Percentiles rank a stretch among this genome's conserved stretches.
Evolutionary conservation across 2,797 vertebrate species (phyloP).

Genomic region (Apogon talboti): DNA sequence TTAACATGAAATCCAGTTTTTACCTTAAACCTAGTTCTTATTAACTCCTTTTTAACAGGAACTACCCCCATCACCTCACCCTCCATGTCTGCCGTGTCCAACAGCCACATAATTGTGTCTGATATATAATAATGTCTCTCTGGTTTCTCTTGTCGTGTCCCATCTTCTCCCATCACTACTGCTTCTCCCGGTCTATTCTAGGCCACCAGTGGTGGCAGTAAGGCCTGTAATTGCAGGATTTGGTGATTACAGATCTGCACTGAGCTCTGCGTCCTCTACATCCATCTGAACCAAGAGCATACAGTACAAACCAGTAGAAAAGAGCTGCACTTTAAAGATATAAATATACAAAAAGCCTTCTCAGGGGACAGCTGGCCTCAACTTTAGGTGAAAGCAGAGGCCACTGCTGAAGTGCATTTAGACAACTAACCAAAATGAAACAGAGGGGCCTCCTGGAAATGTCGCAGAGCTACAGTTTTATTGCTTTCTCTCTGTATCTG

Average conservation of each 20-base stretch:
- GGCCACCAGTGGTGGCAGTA: conserved; percentile 69
- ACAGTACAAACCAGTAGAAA: conserved; percentile 34
- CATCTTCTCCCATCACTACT: conserved; percentile 52
- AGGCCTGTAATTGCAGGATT: conserved; percentile 78
- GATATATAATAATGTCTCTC: conserved; percentile 72
- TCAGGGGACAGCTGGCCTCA: conserved; percentile 30
- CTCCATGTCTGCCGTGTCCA: conserved; percentile 40
- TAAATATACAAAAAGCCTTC: conserved; percentile 60
- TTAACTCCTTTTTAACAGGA: conserved; percentile 59
- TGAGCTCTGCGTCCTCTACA: conserved; percentile 57
- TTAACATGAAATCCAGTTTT: conserved; percentile 35
- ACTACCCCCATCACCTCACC: conserved; percentile 50
- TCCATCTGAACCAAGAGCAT: conserved; percentile 54
- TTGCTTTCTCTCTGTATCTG: background rate
- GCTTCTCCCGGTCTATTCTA: conserved; percentile 79
- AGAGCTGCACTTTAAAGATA: conserved; percentile 46
- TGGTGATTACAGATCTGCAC: conserved; percentile 78
- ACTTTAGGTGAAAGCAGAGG: conserved; percentile 27
- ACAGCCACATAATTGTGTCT: conserved; percentile 73
- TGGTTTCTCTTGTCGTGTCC: conserved; percentile 70
- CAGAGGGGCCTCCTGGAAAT: background rate
- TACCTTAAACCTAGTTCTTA: conserved; percentile 36
- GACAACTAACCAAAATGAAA: background rate
- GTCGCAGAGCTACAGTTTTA: background rate
- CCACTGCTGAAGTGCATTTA: conserved; percentile 9